Evolutionary conservation across 2,113 vertebrate species (phyloP).

Genomic region (Phrynosoma blainvillii): DNA sequence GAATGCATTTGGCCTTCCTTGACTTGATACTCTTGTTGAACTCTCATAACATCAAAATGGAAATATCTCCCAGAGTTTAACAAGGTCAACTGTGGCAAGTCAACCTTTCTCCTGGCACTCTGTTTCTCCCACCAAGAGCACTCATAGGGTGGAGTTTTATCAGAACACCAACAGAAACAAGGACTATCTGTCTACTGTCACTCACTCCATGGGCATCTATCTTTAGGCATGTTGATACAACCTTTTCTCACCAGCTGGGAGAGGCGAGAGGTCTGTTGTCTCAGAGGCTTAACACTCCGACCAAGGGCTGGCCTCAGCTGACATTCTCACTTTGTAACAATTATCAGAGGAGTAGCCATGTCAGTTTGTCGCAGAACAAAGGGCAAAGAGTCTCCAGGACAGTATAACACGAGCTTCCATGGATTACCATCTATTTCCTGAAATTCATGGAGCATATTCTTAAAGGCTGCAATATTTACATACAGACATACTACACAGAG

Average conservation of each 20-base stretch:
- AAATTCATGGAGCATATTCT: too few species aligned
- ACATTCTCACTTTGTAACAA: slow-evolving; percentile 32
- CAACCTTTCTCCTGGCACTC: rapidly evolving
- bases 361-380: too few species aligned
- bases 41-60: slow-evolving; percentile 26
- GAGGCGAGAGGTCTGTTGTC: slow-evolving; percentile 30
- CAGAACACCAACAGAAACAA: not conserved
- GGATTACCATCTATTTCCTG: too few species aligned
- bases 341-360: too few species aligned
- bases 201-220: slow-evolving; percentile 51
- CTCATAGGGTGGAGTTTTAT: slow-evolving; percentile 20
- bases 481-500: too few species aligned
- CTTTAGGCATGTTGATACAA: not conserved
- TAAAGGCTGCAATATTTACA: too few species aligned
- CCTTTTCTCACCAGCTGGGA: slow-evolving; percentile 41
- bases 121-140: slow-evolving; percentile 35
- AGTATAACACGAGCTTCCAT: too few species aligned
- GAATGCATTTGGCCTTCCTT: not conserved
- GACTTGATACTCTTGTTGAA: not conserved
- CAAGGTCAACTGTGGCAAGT: rapidly evolving
- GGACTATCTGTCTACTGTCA: slow-evolving; percentile 33
- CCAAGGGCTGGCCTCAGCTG: slow-evolving; percentile 39
- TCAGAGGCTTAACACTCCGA: slow-evolving; percentile 28
- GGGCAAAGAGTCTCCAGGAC: too few species aligned
- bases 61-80: slow-evolving; percentile 39